Conservation (phyloP, 2,113 vertebrate species). For the Chunga burmeisteri region DNA sequence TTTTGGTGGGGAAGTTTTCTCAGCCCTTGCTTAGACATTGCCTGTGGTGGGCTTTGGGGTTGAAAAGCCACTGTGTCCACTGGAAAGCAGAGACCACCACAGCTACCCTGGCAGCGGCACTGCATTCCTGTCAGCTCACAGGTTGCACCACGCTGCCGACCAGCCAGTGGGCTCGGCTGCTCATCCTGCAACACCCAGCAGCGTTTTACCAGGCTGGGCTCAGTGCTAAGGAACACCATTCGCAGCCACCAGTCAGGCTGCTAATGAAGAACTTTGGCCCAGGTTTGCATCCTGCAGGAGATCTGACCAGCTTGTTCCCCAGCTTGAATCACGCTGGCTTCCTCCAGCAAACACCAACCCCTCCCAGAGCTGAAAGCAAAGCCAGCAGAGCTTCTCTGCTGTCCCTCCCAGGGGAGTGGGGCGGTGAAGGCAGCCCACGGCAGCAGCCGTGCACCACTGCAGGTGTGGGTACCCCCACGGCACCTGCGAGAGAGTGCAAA, state of each 20-base stretch:
- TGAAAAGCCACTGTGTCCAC: neutral
- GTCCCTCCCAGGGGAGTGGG: neutral
- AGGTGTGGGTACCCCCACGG: neutral
- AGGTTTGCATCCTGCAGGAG: neutral
- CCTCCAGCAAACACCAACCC: neutral
- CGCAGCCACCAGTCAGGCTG: neutral
- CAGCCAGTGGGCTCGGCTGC: neutral
- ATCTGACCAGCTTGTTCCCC: neutral
- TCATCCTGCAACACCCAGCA: neutral
- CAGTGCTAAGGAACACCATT: accelerated
- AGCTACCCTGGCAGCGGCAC: neutral
- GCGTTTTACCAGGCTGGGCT: neutral
- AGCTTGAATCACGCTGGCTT: neutral
- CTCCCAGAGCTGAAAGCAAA: neutral
- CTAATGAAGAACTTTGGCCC: neutral
- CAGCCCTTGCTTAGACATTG: neutral
- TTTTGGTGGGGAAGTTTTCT: neutral
- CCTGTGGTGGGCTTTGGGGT: neutral
- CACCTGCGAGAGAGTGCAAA: neutral
- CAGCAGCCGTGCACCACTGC: neutral
- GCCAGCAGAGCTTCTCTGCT: neutral
- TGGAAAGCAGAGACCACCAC: neutral
- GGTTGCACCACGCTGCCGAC: neutral
- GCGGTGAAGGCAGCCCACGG: neutral
- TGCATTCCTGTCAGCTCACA: neutral